These are phyloP conservation scores for Rousettus leschenaultii DNA, from an alignment of 2,113 vertebrate genomes.

Conservation along the genomic window DNA sequence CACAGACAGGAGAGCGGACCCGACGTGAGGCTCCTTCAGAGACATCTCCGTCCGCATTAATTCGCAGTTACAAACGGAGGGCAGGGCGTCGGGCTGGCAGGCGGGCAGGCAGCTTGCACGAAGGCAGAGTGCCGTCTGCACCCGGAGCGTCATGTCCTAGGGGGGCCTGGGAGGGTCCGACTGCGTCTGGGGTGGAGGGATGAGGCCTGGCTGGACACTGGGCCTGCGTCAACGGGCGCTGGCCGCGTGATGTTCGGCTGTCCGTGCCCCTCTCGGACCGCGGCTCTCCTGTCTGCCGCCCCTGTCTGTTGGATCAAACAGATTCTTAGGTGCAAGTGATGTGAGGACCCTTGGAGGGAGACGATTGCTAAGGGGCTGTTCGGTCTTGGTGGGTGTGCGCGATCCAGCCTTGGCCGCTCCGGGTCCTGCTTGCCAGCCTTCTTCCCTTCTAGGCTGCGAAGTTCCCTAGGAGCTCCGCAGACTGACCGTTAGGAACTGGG, in stretches of 20 bases:
- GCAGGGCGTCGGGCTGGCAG: neutral
- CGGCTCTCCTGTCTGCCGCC: neutral
- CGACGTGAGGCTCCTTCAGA: constrained; percentile 65
- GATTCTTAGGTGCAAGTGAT: neutral
- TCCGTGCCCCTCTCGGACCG: neutral
- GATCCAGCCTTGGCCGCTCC: neutral
- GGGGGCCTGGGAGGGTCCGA: neutral
- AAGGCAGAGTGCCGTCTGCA: neutral
- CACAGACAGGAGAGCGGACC: constrained; percentile 68
- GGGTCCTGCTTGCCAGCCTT: neutral
- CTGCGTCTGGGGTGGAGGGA: neutral
- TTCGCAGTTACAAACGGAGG: constrained; percentile 69
- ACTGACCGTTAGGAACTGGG: neutral
- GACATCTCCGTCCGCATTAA: constrained; percentile 78
- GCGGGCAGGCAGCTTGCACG: neutral
- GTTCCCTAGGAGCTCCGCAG: neutral
- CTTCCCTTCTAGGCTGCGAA: neutral
- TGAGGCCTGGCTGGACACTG: neutral
- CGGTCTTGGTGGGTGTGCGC: neutral
- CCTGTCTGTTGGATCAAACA: neutral
- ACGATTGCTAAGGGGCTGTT: neutral
- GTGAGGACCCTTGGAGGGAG: accelerated
- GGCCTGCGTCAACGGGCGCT: neutral
- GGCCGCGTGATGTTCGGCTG: constrained; percentile 17
- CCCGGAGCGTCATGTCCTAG: accelerated